Conservation (phyloP, 2,888 invertebrate genomes). For the Iphiclides podalirius region DNA sequence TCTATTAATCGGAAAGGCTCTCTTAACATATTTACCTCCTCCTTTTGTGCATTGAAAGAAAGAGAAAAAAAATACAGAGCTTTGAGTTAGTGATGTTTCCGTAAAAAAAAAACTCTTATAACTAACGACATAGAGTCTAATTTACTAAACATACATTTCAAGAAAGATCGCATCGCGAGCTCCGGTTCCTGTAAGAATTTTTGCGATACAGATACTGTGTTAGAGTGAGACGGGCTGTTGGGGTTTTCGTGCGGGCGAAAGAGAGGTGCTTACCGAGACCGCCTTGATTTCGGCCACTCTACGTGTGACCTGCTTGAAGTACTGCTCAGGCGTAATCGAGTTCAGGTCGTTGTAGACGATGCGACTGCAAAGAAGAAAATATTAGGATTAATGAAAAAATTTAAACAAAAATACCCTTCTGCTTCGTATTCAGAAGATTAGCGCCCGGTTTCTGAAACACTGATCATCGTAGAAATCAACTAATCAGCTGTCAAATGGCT, state of each 20-base stretch:
- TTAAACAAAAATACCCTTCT: no score
- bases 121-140: constrained; percentile 33
- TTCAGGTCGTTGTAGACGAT: constrained; percentile 94
- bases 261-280: constrained; percentile 86
- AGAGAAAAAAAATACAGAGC: constrained; percentile 65
- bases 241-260: constrained; percentile 23
- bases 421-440: no score
- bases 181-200: constrained; percentile 49
- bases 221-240: constrained; percentile 33
- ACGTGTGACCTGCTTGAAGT: constrained; percentile 94
- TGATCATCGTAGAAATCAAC: no score
- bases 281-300: constrained; percentile 94
- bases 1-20: constrained; percentile 57
- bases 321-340: constrained; percentile 95
- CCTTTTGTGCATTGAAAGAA: constrained; percentile 73
- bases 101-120: constrained; percentile 32
- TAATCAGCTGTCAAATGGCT: no score
- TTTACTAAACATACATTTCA: constrained; percentile 52
- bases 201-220: constrained; percentile 26
- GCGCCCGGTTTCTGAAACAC: no score
- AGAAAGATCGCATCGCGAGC: no score
- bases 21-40: constrained; percentile 72
- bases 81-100: constrained; percentile 74
- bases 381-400: no score
- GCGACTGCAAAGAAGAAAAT: constrained; percentile 80